These are phyloP conservation scores for Lutraria lutraria DNA, from an alignment of 2,888 invertebrate species.

Conservation along the genomic window DNA sequence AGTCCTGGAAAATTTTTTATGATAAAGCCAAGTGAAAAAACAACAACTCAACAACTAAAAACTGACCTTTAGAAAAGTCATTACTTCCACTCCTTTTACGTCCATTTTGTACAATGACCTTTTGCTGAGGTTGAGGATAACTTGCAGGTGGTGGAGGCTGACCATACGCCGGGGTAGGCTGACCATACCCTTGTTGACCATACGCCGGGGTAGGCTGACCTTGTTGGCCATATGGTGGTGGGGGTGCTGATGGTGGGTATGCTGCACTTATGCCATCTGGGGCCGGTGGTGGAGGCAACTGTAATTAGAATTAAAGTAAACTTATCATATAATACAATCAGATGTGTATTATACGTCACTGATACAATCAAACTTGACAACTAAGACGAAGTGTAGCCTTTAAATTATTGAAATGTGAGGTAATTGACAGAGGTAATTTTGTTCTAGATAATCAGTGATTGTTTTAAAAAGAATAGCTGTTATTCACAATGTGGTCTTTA, in stretches of 20 bases:
- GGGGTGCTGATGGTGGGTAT: slow-evolving; percentile 20
- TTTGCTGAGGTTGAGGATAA: neutral
- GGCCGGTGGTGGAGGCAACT: slow-evolving; percentile 41
- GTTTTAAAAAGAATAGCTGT: no score
- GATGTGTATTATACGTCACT: no score
- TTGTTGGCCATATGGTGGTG: slow-evolving; percentile 21
- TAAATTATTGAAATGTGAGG: no score
- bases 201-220: slow-evolving; percentile 16
- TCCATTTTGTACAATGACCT: slow-evolving; percentile 19
- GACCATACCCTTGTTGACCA: neutral
- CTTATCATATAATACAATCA: neutral
- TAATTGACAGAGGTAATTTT: no score
- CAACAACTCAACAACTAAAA: no score
- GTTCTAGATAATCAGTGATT: no score
- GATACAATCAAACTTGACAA: no score
- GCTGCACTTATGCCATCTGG: slow-evolving; percentile 20
- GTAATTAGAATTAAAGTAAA: neutral
- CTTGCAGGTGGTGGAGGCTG: neutral
- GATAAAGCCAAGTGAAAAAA: no score
- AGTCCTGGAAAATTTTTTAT: no score
- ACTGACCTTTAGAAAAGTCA: slow-evolving; percentile 35
- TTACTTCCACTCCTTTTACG: neutral
- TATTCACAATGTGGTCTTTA: no score
- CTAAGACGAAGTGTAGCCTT: no score
- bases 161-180: neutral